A percentile compares a stretch with the other conserved stretches of the same genome.
Evolutionary conservation across 2,797 vertebrate species (phyloP).

Genomic region (Rallus crepitans): DNA sequence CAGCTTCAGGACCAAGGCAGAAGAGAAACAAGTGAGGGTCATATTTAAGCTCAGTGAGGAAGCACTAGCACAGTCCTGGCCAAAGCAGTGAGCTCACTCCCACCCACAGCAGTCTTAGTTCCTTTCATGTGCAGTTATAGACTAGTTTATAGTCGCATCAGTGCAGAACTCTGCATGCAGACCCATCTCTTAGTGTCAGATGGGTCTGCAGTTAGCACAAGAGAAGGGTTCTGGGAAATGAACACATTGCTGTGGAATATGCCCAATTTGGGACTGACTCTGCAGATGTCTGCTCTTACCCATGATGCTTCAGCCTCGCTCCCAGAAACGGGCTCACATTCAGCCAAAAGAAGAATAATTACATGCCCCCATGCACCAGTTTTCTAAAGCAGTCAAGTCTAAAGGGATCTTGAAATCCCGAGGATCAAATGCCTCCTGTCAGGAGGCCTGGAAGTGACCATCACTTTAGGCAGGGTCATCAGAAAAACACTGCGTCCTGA

Average conservation of each 20-base stretch:
- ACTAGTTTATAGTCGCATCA: background rate
- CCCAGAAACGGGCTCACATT: background rate
- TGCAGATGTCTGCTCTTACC: background rate
- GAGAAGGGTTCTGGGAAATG: background rate
- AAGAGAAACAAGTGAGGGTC: background rate
- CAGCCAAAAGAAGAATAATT: background rate
- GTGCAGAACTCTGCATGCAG: background rate
- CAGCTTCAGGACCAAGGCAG: background rate
- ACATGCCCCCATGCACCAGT: background rate
- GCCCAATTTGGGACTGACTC: background rate
- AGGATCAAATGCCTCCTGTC: constrained; percentile 45
- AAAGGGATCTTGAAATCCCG: background rate
- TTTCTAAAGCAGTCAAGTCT: background rate
- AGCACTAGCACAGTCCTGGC: background rate
- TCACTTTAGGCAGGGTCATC: background rate
- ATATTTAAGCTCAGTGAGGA: background rate
- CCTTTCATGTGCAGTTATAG: background rate
- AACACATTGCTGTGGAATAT: accelerated
- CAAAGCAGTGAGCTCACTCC: background rate
- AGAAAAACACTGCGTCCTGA: background rate
- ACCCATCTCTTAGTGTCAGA: background rate
- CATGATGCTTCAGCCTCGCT: background rate
- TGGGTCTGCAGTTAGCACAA: background rate
- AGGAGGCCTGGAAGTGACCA: background rate
- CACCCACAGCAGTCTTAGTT: accelerated